A percentile compares a stretch with the other conserved stretches of the same genome.
Conservation (phyloP, 2,797 vertebrate genomes). For the Acropternis orthonyx region DNA sequence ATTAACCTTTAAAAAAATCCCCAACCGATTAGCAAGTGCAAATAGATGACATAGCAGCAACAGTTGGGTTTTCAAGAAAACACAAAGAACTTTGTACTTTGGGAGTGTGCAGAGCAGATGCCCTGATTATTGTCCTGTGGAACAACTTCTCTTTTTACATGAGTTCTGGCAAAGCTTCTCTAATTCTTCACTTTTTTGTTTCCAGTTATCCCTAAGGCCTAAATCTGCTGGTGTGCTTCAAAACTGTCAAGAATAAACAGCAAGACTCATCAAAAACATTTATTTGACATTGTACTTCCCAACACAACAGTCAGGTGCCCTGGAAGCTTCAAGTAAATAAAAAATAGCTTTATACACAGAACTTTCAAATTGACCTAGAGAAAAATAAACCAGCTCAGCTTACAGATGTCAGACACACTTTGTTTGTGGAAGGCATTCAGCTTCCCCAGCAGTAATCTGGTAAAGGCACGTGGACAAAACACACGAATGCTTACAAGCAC, state of each 20-base stretch:
- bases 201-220: not conserved
- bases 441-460: not conserved
- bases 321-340: not conserved
- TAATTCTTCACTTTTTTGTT: not conserved
- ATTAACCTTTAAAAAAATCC: not conserved
- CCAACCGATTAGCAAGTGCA: not conserved
- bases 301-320: not conserved
- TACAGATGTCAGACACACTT: not conserved
- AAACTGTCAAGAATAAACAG: not conserved
- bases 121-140: not conserved
- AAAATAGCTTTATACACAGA: not conserved
- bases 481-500: not conserved
- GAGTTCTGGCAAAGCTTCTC: not conserved
- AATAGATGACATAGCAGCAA: not conserved
- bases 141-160: not conserved
- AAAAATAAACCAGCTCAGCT: not conserved
- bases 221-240: not conserved
- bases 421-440: not conserved
- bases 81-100: fast-evolving
- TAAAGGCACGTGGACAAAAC: not conserved
- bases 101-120: not conserved
- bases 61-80: not conserved
- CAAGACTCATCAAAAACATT: not conserved
- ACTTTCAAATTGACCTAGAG: not conserved
- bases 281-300: not conserved